Evolutionary conservation across 1,140 invertebrate genomes (phyloP).

Genomic region (Sycobia sp.): DNA sequence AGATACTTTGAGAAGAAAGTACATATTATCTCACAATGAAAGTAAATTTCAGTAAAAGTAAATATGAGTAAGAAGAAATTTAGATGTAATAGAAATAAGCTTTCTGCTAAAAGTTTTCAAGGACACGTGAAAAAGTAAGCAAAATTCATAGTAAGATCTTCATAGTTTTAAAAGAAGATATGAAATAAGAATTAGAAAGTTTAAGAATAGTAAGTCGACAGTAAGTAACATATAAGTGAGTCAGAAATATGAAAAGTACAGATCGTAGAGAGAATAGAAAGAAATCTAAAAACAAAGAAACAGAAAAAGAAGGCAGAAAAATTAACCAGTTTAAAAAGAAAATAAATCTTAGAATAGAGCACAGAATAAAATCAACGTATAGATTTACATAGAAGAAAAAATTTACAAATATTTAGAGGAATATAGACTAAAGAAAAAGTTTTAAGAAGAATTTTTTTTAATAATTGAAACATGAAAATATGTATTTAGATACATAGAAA

Average conservation of each 20-base stretch:
- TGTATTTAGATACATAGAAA: too few relatives aligned
- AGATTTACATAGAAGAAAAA: slow-evolving; percentile 19
- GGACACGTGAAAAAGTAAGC: too few relatives aligned
- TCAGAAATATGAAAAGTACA: neutral
- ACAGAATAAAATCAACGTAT: slow-evolving; percentile 11
- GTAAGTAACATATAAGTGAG: neutral
- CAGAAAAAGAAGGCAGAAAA: slow-evolving; percentile 3
- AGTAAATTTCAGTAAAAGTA: too few relatives aligned
- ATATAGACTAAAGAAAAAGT: neutral
- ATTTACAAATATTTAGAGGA: too few relatives aligned
- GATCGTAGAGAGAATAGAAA: neutral
- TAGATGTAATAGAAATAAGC: too few relatives aligned
- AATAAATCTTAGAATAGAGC: neutral
- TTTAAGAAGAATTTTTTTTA: neutral
- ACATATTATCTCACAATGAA: too few relatives aligned
- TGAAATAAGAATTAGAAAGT: slow-evolving; percentile 2
- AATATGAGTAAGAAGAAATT: too few relatives aligned
- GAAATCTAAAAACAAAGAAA: slow-evolving; percentile 17
- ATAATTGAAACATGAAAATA: too few relatives aligned
- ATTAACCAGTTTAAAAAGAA: slow-evolving; percentile 1
- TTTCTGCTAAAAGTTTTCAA: too few relatives aligned
- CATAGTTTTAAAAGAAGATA: slow-evolving; percentile 1
- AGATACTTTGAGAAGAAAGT: too few relatives aligned
- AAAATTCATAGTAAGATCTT: too few relatives aligned
- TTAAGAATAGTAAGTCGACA: slow-evolving; percentile 21